Evolutionary conservation across 2,888 invertebrate genomes (phyloP), one percentile per base, ranked within the genome.

Genomic region (Chloromyia formosa): DNA sequence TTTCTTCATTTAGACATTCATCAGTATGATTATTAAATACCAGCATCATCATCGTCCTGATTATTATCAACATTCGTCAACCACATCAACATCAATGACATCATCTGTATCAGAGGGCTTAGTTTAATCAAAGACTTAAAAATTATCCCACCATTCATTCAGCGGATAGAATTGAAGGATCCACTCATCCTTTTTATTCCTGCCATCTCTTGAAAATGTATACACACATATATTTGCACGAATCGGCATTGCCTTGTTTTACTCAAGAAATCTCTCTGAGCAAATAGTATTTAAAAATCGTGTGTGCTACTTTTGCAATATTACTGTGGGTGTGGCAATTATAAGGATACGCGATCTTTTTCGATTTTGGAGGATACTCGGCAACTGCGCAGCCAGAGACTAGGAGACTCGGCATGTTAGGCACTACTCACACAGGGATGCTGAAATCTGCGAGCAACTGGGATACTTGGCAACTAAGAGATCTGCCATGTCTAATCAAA

Each of bases 61-160:
- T 66, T 49, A 66, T 66, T 49, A 66, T 3, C 56, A 16, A 56
- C 22, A 20, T 20, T 40, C 49, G 66, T 66, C 66, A 49, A 49
- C 66, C 66, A 22, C 14, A 73, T 74, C 66, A 60, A 27, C 74
- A 35, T 42, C 49, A 54, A 20, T 49, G 72, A 72, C 71, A 27
- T 27, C 62, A 77, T 78, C 73, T 75, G 75, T 76, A 77, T 77
- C 74, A 49, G 49, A 74, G 61, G 75, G 73, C 77, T 77, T 74
- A 75, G 74, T 79, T 78, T 77, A 77, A 78, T 79, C 78, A 78
- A 75, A 77, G 77, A 79, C 78, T 79, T 79, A 78, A 79, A 79
- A 80, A 79, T 80, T 80, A 80, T 77, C 77, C 77, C 78, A 78
- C 79, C 80, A 80, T 80, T 79, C 79, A 80, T 75, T 58, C 75